Conservation (phyloP, 2,797 vertebrate genomes). For the Vireo griseus region DNA sequence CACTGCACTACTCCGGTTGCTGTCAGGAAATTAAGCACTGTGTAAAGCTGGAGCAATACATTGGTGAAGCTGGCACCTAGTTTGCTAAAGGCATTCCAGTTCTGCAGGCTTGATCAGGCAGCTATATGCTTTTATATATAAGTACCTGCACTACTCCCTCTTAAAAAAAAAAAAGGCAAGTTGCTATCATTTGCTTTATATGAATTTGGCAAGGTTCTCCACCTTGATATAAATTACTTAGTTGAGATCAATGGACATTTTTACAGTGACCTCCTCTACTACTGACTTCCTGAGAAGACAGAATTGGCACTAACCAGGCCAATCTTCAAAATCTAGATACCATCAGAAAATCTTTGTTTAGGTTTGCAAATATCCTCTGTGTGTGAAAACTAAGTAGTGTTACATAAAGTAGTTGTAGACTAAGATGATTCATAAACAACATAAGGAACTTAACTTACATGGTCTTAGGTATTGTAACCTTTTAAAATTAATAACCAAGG, state of each 20-base stretch:
- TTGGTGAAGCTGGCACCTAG: slow-evolving; percentile 14
- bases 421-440: not conserved
- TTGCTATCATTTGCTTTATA: not conserved
- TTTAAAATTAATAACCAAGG: not conserved
- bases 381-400: not conserved
- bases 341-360: not conserved
- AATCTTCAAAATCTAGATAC: not conserved
- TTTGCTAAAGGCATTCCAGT: not conserved
- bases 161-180: not conserved
- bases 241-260: not conserved
- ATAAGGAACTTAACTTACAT: not conserved
- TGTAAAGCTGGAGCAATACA: slow-evolving; percentile 21
- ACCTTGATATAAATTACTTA: not conserved
- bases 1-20: slow-evolving; percentile 5
- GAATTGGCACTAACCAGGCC: not conserved
- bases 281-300: not conserved
- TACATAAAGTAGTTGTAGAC: not conserved
- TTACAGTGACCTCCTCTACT: not conserved
- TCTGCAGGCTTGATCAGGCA: not conserved
- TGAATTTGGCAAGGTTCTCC: not conserved
- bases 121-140: not conserved
- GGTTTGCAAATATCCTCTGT: not conserved
- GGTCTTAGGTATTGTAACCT: slow-evolving; percentile 16
- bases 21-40: not conserved
- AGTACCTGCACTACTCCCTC: not conserved